Conservation (phyloP, 2,113 vertebrate genomes). For the Aldabrachelys gigantea region DNA sequence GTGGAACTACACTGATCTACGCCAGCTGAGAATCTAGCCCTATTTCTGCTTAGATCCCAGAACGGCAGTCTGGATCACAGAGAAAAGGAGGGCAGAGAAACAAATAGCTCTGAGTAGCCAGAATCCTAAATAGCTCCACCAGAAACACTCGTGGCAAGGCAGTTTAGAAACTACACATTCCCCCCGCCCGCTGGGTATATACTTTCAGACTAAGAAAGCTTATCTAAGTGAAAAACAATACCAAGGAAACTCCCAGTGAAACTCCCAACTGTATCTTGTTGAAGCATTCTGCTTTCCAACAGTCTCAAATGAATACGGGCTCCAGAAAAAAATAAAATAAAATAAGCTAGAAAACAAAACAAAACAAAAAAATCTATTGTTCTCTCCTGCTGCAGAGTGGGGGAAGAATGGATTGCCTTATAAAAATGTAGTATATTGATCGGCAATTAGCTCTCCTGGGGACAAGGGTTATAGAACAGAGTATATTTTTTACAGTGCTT, state of each 20-base stretch:
- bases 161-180: not conserved
- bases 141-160: not conserved
- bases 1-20: not conserved
- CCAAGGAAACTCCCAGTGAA: not conserved
- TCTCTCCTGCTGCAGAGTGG: not conserved
- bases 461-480: constrained; percentile 36
- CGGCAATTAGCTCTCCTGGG: not conserved
- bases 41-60: not conserved
- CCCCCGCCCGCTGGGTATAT: not conserved
- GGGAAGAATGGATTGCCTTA: constrained; percentile 28
- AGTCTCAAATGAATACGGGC: not conserved
- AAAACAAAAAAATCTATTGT: not conserved
- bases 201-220: not conserved
- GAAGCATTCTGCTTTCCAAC: not conserved
- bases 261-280: not conserved
- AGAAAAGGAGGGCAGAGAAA: not conserved
- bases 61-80: not conserved
- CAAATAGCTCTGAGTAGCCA: not conserved
- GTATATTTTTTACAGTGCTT: constrained; percentile 34
- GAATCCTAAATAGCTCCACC: not conserved
- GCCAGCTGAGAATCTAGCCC: not conserved
- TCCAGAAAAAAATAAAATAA: not conserved
- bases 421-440: constrained; percentile 52
- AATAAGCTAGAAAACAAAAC: not conserved
- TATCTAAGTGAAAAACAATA: not conserved